Evolutionary conservation across 2,797 vertebrate species (phyloP).

Genomic region (Enteromius viviparus): DNA sequence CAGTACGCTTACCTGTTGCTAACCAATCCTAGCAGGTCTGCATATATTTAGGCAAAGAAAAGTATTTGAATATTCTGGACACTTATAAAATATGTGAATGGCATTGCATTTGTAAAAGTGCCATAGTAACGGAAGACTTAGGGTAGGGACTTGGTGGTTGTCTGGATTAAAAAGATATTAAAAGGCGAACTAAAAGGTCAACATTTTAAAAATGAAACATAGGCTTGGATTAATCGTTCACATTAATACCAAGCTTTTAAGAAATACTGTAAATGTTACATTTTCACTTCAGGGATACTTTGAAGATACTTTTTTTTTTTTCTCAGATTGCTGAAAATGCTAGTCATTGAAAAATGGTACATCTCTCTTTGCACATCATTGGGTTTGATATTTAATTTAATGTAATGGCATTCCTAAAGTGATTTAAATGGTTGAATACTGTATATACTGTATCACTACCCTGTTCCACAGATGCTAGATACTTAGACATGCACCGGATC

Average conservation of each 20-base stretch:
- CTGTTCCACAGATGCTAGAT: background rate
- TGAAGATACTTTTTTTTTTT: background rate
- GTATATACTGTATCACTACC: background rate
- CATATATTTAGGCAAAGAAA: background rate
- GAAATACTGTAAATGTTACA: background rate
- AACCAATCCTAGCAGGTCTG: background rate
- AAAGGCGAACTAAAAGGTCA: background rate
- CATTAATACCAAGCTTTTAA: background rate
- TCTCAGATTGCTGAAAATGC: background rate
- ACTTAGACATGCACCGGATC: slow-evolving; percentile 14
- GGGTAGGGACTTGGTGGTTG: background rate
- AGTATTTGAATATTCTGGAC: background rate
- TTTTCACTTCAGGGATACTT: background rate
- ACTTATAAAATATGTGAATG: background rate
- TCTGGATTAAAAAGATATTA: background rate
- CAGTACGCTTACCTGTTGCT: background rate
- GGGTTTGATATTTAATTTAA: background rate
- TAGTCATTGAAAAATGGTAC: background rate
- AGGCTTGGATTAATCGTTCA: background rate
- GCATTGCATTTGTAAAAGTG: background rate
- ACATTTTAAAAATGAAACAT: background rate
- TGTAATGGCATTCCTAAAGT: background rate
- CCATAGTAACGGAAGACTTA: background rate
- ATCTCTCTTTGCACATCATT: background rate
- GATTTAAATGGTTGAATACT: background rate